A percentile compares a stretch with the other conserved stretches of the same genome.
Evolutionary conservation across 1,140 invertebrate species (phyloP).

Genomic region (Cataglyphis hispanica): DNA sequence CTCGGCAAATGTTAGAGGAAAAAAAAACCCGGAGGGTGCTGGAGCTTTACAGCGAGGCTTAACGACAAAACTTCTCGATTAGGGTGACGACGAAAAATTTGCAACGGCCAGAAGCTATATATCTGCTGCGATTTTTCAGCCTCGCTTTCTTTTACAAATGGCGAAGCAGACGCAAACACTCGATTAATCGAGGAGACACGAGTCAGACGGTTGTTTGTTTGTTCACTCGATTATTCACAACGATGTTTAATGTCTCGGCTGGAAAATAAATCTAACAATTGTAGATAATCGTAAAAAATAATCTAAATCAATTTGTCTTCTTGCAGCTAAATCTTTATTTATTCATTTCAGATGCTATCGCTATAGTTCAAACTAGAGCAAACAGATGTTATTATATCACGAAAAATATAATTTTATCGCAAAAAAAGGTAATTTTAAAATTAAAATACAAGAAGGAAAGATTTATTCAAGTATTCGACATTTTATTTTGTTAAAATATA

Average conservation of each 20-base stretch:
- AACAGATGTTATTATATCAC: neutral
- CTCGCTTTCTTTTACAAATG: constrained; percentile 13
- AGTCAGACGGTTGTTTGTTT: constrained; percentile 25
- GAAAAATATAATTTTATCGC: neutral
- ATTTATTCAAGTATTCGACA: neutral
- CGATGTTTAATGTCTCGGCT: constrained; percentile 16
- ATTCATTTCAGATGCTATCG: neutral
- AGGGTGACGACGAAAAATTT: constrained; percentile 69
- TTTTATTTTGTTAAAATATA: neutral
- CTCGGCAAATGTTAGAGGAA: constrained; percentile 14
- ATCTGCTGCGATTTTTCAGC: constrained; percentile 21
- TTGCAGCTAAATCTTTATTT: neutral
- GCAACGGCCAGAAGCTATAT: constrained; percentile 23
- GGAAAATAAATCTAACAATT: neutral
- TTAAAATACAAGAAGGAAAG: neutral
- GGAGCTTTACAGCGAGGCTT: constrained; percentile 58
- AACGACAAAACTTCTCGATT: constrained; percentile 67
- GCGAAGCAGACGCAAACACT: constrained; percentile 3
- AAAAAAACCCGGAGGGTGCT: constrained; percentile 43
- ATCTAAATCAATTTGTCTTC: neutral
- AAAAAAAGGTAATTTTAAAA: neutral
- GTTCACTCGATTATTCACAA: constrained; percentile 48
- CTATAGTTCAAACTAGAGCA: neutral
- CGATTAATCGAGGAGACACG: constrained; percentile 37
- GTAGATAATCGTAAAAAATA: constrained; percentile 29